Evolutionary conservation across 2,797 vertebrate genomes (phyloP), one percentile per base, ranked within the genome.

Genomic region (Tokudaia tokunoshimensis): DNA sequence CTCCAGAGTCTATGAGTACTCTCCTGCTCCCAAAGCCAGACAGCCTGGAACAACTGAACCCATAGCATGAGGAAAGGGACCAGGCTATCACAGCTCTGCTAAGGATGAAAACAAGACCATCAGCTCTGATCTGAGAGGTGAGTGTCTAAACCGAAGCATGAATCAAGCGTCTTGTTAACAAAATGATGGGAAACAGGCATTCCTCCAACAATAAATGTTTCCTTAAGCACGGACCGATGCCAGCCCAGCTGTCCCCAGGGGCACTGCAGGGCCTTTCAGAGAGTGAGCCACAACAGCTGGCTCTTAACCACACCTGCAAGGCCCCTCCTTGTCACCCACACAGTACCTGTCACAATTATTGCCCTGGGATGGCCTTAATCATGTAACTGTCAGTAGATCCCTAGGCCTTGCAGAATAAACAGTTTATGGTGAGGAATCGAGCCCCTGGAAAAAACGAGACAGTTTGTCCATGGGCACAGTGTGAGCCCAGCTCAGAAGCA

Each of bases 161-260:
- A 95, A 94, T 80, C 95, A 97, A 94, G 78, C 0, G 3, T 12
- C 80, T 97, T 89, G 63, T 90, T 96, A 82, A 92, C 52, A 87
- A 59, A 55, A 92, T 37, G 79, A 91, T 10, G 81, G 61, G 61
- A 70, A 92, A 85, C 50, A 91, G 61, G 61, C 70, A 86, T 70
- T 14, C 22, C 82, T 90, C 92, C 37, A 94, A 80, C 67, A 86
- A 52, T 55, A 79, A 95, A 86, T 89, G 37, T 84, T 96, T 97
- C 78, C 67, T 96, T 95, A 89, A 95, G 92, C 88, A 88, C 63
- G 91, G 12, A 24, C 80, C 12, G 29, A 52, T 24, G n/a, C 57
- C 81, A 93, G 74, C 52, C 91, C 84, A 59, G 63, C 55, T 94
- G 80, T 61, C 89, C 70, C 79, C 75, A 72, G 83, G 82, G 72